Conservation (phyloP, 2,888 invertebrate species). For the Pristionchus mayeri region DNA sequence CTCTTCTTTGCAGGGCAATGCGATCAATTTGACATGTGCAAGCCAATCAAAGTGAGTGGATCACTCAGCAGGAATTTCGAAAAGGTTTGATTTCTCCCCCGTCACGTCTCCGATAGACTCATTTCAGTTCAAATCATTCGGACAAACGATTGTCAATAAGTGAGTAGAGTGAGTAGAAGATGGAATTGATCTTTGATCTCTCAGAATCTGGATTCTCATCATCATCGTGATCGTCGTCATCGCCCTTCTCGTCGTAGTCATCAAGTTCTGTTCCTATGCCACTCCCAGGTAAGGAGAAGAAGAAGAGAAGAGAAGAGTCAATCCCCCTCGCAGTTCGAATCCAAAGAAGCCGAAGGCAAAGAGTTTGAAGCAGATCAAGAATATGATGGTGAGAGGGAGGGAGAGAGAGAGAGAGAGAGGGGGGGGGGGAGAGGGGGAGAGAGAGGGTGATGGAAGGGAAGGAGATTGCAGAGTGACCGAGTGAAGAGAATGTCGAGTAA, state of each 20-base stretch:
- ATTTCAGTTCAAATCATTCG: background rate
- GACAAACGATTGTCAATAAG: background rate
- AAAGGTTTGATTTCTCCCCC: background rate
- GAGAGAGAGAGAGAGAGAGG: too few relatives aligned
- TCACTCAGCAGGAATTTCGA: background rate
- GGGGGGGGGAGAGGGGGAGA: background rate
- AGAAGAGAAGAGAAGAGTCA: background rate
- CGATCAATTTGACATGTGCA: background rate
- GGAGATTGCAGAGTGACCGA: constrained; percentile 5
- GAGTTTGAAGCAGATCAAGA: constrained; percentile 20
- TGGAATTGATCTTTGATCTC: constrained; percentile 13
- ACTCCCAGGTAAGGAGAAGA: background rate
- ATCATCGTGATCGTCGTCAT: background rate
- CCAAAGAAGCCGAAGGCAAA: constrained; percentile 22
- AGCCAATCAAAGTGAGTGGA: background rate
- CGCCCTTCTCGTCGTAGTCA: background rate
- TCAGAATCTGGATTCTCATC: background rate
- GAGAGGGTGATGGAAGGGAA: background rate
- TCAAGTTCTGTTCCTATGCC: constrained; percentile 25
- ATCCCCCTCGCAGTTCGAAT: background rate
- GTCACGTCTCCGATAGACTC: background rate
- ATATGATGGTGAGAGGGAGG: background rate
- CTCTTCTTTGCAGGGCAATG: background rate
- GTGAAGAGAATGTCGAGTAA: background rate
- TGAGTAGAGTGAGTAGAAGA: background rate